These are phyloP conservation scores for Isaurus tuberculatus DNA, from an alignment of 92 coral and sea anemone species.

Conservation along the genomic window DNA sequence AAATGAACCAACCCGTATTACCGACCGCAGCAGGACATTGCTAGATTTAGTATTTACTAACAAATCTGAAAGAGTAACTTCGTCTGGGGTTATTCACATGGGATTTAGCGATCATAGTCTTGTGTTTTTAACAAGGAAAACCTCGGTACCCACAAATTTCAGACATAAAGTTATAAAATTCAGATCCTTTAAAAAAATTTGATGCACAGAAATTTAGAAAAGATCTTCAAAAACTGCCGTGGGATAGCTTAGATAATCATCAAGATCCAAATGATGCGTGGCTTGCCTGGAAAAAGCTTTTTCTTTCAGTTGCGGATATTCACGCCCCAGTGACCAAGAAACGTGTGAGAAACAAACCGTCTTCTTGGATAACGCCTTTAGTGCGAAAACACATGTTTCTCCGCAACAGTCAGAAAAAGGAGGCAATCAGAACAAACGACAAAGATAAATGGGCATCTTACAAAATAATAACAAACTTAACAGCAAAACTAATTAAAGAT, in stretches of 20 bases:
- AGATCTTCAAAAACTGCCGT: background rate
- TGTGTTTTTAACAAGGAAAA: constrained; percentile 13
- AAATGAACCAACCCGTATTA: constrained; percentile 32
- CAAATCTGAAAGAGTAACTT: constrained; percentile 17
- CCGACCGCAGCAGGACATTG: constrained; percentile 34
- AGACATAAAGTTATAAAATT: constrained; percentile 17
- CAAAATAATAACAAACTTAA: constrained; percentile 22
- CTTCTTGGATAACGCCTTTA: constrained; percentile 42
- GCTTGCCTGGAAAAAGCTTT: constrained; percentile 44
- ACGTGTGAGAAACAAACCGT: constrained; percentile 7
- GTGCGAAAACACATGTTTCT: constrained; percentile 38
- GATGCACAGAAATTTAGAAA: constrained; percentile 8
- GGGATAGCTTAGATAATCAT: constrained; percentile 1
- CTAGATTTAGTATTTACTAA: constrained; percentile 33
- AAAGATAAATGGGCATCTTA: constrained; percentile 6
- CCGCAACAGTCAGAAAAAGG: constrained; percentile 24
- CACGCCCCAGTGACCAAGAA: constrained; percentile 35
- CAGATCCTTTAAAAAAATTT: constrained; percentile 10
- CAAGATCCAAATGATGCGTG: constrained; percentile 21
- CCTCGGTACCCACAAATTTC: constrained; percentile 27
- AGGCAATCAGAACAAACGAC: constrained; percentile 11
- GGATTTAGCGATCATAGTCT: constrained; percentile 44
- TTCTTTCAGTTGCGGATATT: constrained; percentile 28
- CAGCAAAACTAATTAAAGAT: constrained; percentile 5
- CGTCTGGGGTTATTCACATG: constrained; percentile 41